phyloP scores from a whole-genome alignment of 2,113 vertebrate genomes.

The Hucho hucho region DNA sequence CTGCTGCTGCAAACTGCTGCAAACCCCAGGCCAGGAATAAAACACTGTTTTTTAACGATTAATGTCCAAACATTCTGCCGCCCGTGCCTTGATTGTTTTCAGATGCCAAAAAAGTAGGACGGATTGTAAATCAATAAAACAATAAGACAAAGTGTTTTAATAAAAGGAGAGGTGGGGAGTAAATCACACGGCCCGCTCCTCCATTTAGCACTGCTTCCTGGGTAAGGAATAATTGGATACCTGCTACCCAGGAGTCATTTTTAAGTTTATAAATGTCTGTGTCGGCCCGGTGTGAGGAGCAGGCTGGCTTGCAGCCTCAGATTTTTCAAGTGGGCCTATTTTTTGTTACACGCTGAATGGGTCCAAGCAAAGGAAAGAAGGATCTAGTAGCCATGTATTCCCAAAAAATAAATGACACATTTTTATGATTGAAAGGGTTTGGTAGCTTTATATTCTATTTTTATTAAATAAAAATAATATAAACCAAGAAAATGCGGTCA shows the following conservation, averaged over 20 bases:
- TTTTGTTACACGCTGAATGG: conserved; percentile 28
- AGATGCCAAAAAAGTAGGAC: conserved; percentile 98
- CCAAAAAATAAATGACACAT: not conserved
- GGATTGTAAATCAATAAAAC: conserved; percentile 99
- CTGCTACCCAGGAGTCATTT: conserved; percentile 81
- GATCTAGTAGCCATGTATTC: conserved; percentile 51
- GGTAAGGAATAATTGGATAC: conserved; percentile 89
- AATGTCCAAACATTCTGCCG: conserved; percentile 98
- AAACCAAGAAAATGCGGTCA: too few species aligned
- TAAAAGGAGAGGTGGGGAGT: conserved; percentile 92
- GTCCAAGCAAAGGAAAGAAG: conserved; percentile 45
- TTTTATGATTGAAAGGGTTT: too few species aligned
- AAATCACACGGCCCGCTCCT: conserved; percentile 88
- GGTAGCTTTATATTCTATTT: conserved; percentile 57
- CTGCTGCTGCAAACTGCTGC: conserved; percentile 81
- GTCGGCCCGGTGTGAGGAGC: conserved; percentile 66
- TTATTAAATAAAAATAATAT: too few species aligned
- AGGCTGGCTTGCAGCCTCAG: conserved; percentile 57
- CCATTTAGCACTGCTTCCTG: conserved; percentile 95
- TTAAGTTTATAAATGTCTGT: conserved; percentile 79
- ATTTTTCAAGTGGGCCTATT: conserved; percentile 62
- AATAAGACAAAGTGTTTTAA: conserved; percentile 99
- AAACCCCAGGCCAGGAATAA: conserved; percentile 94
- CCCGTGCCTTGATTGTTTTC: conserved; percentile 99
- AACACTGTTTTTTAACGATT: conserved; percentile 98